These are phyloP conservation scores for Agelastica alni DNA, from an alignment of 2,888 invertebrate species.

Conservation along the genomic window DNA sequence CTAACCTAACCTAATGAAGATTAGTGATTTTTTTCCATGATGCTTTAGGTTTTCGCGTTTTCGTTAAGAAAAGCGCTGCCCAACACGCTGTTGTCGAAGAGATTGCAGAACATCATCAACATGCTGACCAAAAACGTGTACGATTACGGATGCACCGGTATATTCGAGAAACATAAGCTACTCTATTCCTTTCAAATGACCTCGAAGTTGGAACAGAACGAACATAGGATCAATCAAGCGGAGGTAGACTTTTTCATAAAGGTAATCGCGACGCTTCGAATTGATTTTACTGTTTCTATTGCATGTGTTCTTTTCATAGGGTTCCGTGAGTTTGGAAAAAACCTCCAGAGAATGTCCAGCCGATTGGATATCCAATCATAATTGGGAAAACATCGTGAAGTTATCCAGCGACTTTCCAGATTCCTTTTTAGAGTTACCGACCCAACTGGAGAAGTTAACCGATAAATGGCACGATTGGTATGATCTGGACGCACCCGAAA, in stretches of 20 bases:
- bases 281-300: not conserved
- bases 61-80: slow-evolving; percentile 83
- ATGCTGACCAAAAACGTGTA: slow-evolving; percentile 87
- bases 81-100: slow-evolving; percentile 73
- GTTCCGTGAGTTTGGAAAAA: slow-evolving; percentile 76
- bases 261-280: too few species aligned
- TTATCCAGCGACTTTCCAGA: slow-evolving; percentile 71
- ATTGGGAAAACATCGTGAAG: slow-evolving; percentile 85
- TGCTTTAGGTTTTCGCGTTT: slow-evolving; percentile 70
- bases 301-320: slow-evolving; percentile 28
- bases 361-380: slow-evolving; percentile 72
- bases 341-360: slow-evolving; percentile 68
- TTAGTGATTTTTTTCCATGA: too few species aligned
- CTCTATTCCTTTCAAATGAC: slow-evolving; percentile 91
- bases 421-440: slow-evolving; percentile 67
- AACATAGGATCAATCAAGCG: slow-evolving; percentile 64
- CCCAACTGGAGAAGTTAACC: slow-evolving; percentile 59
- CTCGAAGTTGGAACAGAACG: slow-evolving; percentile 77
- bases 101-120: slow-evolving; percentile 80
- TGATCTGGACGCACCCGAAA: slow-evolving; percentile 82
- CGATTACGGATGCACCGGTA: slow-evolving; percentile 88
- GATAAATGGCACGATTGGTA: slow-evolving; percentile 69
- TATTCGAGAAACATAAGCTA: slow-evolving; percentile 89
- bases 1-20: too few species aligned
- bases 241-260: slow-evolving; percentile 92